Percentiles rank a stretch among this genome's conserved stretches.
Conservation (phyloP, 2,888 invertebrate species). For the Papilio gigon region DNA sequence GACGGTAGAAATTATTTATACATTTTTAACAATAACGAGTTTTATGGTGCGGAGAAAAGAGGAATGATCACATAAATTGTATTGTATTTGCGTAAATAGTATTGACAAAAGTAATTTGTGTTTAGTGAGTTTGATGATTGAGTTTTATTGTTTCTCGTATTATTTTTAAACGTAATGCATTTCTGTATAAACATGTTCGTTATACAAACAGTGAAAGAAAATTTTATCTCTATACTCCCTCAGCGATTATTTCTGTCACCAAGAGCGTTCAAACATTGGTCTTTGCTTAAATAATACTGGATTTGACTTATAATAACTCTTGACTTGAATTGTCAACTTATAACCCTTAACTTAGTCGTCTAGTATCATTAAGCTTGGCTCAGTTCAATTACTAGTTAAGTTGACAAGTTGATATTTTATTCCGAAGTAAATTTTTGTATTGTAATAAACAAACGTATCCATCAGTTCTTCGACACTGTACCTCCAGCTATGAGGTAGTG, state of each 20-base stretch:
- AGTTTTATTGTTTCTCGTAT: not conserved
- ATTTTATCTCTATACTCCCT: not conserved
- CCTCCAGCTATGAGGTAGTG: slow-evolving; percentile 10
- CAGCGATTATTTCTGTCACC: slow-evolving; percentile 1
- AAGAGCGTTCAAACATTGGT: not conserved
- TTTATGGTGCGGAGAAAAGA: slow-evolving; percentile 17
- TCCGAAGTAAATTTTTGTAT: too few relatives aligned
- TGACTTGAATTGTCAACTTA: not conserved
- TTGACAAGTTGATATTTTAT: too few relatives aligned
- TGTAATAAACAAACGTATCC: not conserved
- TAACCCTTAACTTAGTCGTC: not conserved
- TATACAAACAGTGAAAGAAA: not conserved
- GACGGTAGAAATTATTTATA: slow-evolving; percentile 26
- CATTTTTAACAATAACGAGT: slow-evolving; percentile 17
- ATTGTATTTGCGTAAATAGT: slow-evolving; percentile 24
- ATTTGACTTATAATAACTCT: not conserved
- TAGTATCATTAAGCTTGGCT: not conserved
- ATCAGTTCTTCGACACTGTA: slow-evolving; percentile 5
- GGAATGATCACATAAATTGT: slow-evolving; percentile 20
- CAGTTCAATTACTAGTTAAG: too few relatives aligned
- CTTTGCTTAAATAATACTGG: not conserved
- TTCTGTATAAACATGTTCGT: slow-evolving; percentile 2
- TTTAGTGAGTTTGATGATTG: slow-evolving; percentile 26
- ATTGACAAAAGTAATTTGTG: slow-evolving; percentile 30
- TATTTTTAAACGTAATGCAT: slow-evolving; percentile 5